phyloP scores from a whole-genome alignment of 2,113 vertebrate species.

The Tetrax tetrax region DNA sequence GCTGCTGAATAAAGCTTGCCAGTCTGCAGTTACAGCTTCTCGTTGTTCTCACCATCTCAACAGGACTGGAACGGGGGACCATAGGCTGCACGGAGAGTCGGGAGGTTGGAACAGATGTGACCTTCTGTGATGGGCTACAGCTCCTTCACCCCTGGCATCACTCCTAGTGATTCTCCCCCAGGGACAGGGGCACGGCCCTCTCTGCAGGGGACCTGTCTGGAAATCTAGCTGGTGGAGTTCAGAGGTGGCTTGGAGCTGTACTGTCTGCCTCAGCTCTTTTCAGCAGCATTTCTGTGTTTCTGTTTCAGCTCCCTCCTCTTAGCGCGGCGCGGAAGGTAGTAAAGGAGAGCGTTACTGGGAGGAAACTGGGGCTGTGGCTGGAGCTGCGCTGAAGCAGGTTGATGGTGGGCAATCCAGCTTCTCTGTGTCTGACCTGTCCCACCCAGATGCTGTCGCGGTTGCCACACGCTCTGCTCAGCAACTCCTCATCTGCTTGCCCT shows the following conservation, averaged over 20 bases:
- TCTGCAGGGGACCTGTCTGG: neutral
- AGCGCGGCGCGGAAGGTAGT: neutral
- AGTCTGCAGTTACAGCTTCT: neutral
- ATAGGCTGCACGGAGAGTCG: neutral
- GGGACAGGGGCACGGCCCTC: neutral
- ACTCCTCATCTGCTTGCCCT: neutral
- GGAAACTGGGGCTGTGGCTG: accelerated
- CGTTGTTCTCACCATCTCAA: neutral
- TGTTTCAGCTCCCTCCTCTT: neutral
- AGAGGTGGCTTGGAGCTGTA: neutral
- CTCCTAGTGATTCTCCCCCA: neutral
- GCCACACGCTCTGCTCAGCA: neutral
- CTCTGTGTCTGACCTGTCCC: neutral
- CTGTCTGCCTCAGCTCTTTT: neutral
- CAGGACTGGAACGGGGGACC: neutral
- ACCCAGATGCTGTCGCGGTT: neutral
- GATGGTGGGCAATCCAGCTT: neutral
- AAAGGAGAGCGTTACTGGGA: neutral
- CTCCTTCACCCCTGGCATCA: neutral
- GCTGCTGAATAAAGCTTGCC: neutral
- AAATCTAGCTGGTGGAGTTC: neutral
- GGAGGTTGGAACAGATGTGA: neutral
- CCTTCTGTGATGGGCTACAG: neutral
- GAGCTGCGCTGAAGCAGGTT: neutral
- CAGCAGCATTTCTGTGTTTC: neutral